A percentile compares a stretch with the other conserved stretches of the same genome.
These are phyloP conservation scores for Enteromius paludinosus DNA, from an alignment of 2,797 vertebrate species.

Conservation along the genomic window DNA sequence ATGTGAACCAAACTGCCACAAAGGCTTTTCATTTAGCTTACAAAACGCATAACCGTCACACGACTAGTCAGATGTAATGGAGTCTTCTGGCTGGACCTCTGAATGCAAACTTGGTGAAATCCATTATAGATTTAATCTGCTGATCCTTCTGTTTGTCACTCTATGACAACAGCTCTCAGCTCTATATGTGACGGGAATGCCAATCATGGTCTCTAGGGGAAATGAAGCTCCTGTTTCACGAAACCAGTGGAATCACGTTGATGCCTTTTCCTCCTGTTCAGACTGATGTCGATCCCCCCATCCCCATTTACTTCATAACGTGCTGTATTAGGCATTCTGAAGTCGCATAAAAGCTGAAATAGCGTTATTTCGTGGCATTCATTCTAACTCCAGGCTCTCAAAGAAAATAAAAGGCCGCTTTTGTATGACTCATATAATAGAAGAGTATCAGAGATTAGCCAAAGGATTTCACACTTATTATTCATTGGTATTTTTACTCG, in stretches of 20 bases:
- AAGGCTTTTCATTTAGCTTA: neutral
- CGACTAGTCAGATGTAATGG: neutral
- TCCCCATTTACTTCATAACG: neutral
- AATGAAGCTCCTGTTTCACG: constrained; percentile 13
- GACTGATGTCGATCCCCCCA: neutral
- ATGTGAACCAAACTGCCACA: neutral
- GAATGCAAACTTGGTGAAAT: constrained; percentile 29
- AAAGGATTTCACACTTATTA: constrained; percentile 59
- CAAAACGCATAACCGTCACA: constrained; percentile 5
- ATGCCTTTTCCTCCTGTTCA: neutral
- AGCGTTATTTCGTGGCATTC: constrained; percentile 58
- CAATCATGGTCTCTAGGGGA: constrained; percentile 3
- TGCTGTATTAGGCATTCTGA: constrained; percentile 41
- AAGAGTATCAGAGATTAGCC: constrained; percentile 54
- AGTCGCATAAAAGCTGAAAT: constrained; percentile 20
- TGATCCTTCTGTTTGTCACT: constrained; percentile 40
- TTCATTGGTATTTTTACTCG: constrained; percentile 65
- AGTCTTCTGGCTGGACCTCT: constrained; percentile 11
- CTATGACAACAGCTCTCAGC: constrained; percentile 12
- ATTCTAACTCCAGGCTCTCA: constrained; percentile 50
- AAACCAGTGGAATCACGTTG: neutral
- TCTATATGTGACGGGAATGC: constrained; percentile 34
- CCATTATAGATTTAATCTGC: constrained; percentile 38
- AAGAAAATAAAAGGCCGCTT: constrained; percentile 43
- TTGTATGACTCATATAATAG: constrained; percentile 58